These are phyloP conservation scores for Natrix natrix DNA, from an alignment of 2,797 vertebrate species.

Conservation along the genomic window DNA sequence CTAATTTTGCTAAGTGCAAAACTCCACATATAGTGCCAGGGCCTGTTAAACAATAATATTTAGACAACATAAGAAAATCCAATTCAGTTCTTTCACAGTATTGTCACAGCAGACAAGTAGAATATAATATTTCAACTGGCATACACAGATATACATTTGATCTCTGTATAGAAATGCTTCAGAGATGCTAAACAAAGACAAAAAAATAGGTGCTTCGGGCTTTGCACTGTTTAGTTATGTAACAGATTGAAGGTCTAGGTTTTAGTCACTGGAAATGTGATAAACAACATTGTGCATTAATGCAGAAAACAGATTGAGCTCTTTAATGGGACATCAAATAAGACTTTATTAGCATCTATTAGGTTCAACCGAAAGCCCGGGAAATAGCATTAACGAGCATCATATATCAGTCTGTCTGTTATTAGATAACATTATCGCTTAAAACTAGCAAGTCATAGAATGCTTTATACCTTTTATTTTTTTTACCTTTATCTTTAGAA, in stretches of 20 bases:
- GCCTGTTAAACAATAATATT: conserved; percentile 37
- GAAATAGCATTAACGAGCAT: conserved; percentile 81
- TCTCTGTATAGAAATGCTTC: conserved; percentile 45
- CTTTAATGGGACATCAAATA: conserved; percentile 84
- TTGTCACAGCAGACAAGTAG: conserved; percentile 20
- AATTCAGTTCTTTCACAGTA: background rate
- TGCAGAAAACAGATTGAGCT: conserved; percentile 79
- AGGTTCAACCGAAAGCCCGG: conserved; percentile 78
- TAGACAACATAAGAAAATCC: background rate
- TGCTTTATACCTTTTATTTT: conserved; percentile 67
- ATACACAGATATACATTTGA: conserved; percentile 29
- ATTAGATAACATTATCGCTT: conserved; percentile 79
- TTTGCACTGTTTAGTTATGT: conserved; percentile 63
- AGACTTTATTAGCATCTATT: conserved; percentile 84
- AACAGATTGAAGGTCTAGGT: conserved; percentile 72
- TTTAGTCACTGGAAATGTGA: conserved; percentile 76
- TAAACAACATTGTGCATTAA: conserved; percentile 76
- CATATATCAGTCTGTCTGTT: conserved; percentile 82
- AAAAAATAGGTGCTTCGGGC: conserved; percentile 57
- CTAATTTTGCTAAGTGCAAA: conserved; percentile 39
- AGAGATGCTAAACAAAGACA: conserved; percentile 53
- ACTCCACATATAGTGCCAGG: accelerated
- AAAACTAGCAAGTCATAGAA: conserved; percentile 78
- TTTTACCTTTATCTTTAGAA: conserved; percentile 82
- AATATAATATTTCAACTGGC: background rate